These are phyloP conservation scores for Polydrusus pterygomalis DNA, from an alignment of 2,888 invertebrate species.

Conservation along the genomic window DNA sequence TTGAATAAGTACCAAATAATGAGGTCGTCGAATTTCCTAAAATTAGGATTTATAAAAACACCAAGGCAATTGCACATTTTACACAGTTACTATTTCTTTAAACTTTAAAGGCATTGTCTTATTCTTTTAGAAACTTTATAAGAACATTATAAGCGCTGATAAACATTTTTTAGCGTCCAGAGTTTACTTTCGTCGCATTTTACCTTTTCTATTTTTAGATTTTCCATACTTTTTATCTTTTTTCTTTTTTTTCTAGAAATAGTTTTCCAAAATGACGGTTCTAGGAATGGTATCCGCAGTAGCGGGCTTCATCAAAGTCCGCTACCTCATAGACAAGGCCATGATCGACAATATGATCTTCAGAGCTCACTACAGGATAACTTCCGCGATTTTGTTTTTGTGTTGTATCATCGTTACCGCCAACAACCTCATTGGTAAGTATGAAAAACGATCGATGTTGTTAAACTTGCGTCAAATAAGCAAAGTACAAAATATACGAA, in stretches of 20 bases:
- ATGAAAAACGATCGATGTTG: neutral
- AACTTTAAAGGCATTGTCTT: too few relatives aligned
- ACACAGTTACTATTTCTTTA: neutral
- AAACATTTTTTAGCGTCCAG: too few relatives aligned
- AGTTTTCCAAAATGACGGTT: constrained; percentile 79
- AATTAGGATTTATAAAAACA: neutral
- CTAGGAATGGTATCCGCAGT: constrained; percentile 91
- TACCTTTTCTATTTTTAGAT: neutral
- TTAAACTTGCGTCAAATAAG: too few relatives aligned
- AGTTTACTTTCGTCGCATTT: too few relatives aligned
- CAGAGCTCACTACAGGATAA: constrained; percentile 91
- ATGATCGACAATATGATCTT: constrained; percentile 93
- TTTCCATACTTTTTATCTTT: neutral
- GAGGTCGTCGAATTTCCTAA: neutral
- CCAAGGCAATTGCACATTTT: neutral
- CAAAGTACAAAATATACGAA: too few relatives aligned
- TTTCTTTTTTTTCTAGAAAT: constrained; percentile 56
- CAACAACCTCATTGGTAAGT: constrained; percentile 91
- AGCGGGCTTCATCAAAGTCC: constrained; percentile 92
- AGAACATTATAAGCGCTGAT: too few relatives aligned
- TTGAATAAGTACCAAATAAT: neutral
- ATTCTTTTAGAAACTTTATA: too few relatives aligned
- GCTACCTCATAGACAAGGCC: constrained; percentile 91
- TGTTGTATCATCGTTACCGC: constrained; percentile 92
- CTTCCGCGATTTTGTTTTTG: constrained; percentile 88